A percentile compares a stretch with the other conserved stretches of the same genome.
Evolutionary conservation across 2,888 invertebrate genomes (phyloP).

Genomic region (Oasisia sp.): DNA sequence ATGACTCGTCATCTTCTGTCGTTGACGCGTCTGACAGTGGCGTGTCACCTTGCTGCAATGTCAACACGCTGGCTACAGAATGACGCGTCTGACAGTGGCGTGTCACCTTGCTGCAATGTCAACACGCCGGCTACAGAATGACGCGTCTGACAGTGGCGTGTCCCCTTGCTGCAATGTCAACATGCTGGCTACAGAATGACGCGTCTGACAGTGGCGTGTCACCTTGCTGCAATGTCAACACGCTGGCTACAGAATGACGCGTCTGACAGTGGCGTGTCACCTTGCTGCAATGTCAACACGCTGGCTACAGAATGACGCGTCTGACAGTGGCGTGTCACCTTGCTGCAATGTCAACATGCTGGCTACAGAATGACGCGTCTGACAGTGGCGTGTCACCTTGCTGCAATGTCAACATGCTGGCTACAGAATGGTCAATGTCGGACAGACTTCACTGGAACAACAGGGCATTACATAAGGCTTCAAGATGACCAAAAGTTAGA

Average conservation of each 20-base stretch:
- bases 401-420: background rate
- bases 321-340: background rate
- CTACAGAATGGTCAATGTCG: too few species aligned
- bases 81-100: background rate
- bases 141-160: background rate
- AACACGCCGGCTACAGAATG: background rate
- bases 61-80: background rate
- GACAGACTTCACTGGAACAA: too few species aligned
- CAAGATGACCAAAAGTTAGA: too few species aligned
- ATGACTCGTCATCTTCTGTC: slow-evolving; percentile 41
- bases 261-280: background rate
- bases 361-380: background rate
- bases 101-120: background rate
- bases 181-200: background rate
- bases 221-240: background rate
- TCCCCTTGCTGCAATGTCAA: background rate
- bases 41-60: background rate
- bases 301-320: background rate
- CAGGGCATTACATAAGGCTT: too few species aligned
- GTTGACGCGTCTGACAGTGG: background rate
- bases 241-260: background rate
- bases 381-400: background rate
- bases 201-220: background rate
- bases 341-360: background rate
- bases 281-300: background rate